Evolutionary conservation across 2,888 invertebrate species (phyloP).

Genomic region (Phortica magna): DNA sequence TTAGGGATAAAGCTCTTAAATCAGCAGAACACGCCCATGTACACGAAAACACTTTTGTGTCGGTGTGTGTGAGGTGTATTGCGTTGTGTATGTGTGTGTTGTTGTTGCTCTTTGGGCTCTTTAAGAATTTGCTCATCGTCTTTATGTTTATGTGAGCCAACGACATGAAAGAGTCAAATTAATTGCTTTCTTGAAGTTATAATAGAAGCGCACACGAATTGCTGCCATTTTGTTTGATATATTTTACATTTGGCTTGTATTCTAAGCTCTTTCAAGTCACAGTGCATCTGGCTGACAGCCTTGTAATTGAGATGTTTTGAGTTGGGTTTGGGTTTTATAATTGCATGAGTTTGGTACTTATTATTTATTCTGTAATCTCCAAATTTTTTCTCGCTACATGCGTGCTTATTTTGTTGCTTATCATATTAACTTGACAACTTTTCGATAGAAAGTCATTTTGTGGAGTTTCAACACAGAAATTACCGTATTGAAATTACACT

Average conservation of each 20-base stretch:
- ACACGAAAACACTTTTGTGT: background rate
- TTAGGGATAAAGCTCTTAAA: constrained; percentile 10
- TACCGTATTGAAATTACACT: no score
- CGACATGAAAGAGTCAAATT: constrained; percentile 16
- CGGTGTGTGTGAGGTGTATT: background rate
- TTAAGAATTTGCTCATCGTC: background rate
- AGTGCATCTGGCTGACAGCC: background rate
- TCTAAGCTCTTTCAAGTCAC: background rate
- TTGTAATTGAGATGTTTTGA: background rate
- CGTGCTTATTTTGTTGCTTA: no score
- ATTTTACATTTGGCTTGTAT: background rate
- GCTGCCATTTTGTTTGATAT: background rate
- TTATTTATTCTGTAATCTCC: no score
- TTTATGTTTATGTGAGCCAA: background rate
- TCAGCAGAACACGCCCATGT: background rate
- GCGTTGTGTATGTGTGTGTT: background rate
- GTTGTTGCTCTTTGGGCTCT: background rate
- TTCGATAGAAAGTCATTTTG: no score
- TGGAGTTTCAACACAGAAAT: no score
- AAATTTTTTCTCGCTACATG: no score
- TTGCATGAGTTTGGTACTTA: no score
- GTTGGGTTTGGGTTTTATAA: no score
- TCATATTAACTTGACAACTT: no score
- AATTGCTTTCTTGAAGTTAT: constrained; percentile 4
- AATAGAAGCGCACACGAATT: background rate